Conservation (phyloP, 2,113 vertebrate genomes). For the Nerophis ophidion region DNA sequence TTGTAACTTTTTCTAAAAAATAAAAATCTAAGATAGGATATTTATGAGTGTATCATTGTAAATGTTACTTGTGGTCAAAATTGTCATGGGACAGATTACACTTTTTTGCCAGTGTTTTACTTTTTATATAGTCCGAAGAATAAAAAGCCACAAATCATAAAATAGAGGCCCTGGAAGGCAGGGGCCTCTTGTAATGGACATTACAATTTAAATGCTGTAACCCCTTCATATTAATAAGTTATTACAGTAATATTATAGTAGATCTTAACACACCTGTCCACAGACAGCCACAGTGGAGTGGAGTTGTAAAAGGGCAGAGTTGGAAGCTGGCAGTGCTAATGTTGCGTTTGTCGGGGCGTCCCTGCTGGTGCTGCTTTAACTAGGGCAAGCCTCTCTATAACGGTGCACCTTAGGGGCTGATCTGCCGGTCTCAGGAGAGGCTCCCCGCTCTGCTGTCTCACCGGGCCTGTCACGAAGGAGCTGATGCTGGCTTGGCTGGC, state of each 20-base stretch:
- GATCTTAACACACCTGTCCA: not conserved
- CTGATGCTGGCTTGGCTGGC: slow-evolving; percentile 41
- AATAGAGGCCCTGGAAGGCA: too few species aligned
- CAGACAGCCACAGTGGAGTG: slow-evolving; percentile 20
- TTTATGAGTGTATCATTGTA: not conserved
- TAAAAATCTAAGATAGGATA: too few species aligned
- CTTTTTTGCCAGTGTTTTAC: too few species aligned
- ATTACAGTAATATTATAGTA: not conserved
- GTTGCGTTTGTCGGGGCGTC: slow-evolving; percentile 33
- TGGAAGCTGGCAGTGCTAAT: slow-evolving; percentile 43
- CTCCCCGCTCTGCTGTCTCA: slow-evolving; percentile 55
- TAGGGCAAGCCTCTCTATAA: slow-evolving; percentile 63
- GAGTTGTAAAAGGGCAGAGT: slow-evolving; percentile 42
- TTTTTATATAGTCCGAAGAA: too few species aligned
- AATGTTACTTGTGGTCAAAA: slow-evolving; percentile 6
- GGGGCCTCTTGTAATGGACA: too few species aligned
- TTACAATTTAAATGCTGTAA: too few species aligned
- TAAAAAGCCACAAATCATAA: too few species aligned
- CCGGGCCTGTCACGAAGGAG: slow-evolving; percentile 64
- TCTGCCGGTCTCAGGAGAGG: slow-evolving; percentile 69
- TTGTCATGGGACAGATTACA: slow-evolving; percentile 5
- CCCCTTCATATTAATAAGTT: not conserved
- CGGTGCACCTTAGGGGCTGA: slow-evolving; percentile 65
- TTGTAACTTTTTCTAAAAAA: slow-evolving; percentile 8
- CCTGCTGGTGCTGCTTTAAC: slow-evolving; percentile 64